phyloP scores from a whole-genome alignment of 2,797 vertebrate species.

The Pantherophis vulpinus region DNA sequence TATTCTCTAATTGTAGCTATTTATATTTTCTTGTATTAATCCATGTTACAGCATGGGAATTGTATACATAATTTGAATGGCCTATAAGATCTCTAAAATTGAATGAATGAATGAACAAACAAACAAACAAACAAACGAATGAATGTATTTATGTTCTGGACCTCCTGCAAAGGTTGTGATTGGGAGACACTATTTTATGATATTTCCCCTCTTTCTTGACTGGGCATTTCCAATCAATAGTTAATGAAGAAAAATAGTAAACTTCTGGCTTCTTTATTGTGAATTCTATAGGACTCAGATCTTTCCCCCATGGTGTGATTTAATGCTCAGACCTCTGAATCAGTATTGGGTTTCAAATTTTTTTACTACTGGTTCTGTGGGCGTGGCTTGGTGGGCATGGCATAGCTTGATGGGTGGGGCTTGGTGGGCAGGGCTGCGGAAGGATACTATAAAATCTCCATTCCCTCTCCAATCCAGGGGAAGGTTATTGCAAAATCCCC shows the following conservation, averaged over 20 bases:
- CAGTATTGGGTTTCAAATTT: too few relatives aligned
- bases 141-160: background rate
- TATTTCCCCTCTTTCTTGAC: background rate
- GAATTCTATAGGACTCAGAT: background rate
- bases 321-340: background rate
- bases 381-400: too few relatives aligned
- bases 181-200: background rate
- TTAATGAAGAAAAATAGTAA: background rate
- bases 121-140: background rate
- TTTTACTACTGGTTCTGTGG: too few relatives aligned
- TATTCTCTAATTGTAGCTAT: background rate
- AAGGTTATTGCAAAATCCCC: too few relatives aligned
- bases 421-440: too few relatives aligned
- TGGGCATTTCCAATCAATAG: background rate
- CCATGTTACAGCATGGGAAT: background rate
- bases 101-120: background rate
- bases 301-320: background rate
- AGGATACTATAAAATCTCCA: too few relatives aligned
- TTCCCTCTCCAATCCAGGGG: too few relatives aligned
- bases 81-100: background rate
- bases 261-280: background rate
- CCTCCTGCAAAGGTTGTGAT: background rate
- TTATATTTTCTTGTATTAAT: background rate
- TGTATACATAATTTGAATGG: background rate
- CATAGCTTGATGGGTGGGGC: too few relatives aligned